A percentile compares a stretch with the other conserved stretches of the same genome.
Evolutionary conservation across 1,140 invertebrate species (phyloP).

Genomic region (Leguminivora glycinivorella): DNA sequence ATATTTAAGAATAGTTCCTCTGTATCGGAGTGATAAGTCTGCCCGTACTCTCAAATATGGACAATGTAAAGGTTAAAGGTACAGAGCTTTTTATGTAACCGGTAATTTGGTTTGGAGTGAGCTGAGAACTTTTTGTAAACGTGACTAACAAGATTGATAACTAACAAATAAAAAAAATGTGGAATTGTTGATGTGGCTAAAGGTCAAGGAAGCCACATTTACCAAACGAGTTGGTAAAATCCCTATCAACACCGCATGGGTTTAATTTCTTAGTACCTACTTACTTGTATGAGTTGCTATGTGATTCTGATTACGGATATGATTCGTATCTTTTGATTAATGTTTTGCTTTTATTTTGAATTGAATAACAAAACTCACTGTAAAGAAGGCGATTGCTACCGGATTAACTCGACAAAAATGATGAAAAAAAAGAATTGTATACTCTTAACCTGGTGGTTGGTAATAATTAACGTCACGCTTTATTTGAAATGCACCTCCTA

Average conservation of each 20-base stretch:
- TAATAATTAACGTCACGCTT: slow-evolving; percentile 5
- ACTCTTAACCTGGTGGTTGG: neutral
- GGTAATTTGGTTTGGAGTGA: slow-evolving; percentile 16
- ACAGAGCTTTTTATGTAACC: slow-evolving; percentile 6
- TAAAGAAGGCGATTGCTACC: too few species aligned
- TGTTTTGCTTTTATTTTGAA: too few species aligned
- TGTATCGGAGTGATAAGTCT: slow-evolving; percentile 15
- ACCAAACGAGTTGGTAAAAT: neutral
- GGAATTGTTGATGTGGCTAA: too few species aligned
- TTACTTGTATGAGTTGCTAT: too few species aligned
- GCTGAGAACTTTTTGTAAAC: slow-evolving; percentile 12
- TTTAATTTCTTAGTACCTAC: neutral
- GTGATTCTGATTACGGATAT: too few species aligned
- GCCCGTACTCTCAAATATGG: neutral
- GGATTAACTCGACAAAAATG: neutral
- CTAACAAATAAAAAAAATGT: neutral
- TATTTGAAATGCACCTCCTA: neutral
- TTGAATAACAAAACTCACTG: too few species aligned
- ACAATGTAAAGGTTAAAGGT: slow-evolving; percentile 17
- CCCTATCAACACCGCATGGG: neutral
- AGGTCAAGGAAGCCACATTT: neutral
- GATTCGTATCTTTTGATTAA: too few species aligned
- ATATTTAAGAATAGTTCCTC: slow-evolving; percentile 2
- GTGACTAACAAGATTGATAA: neutral
- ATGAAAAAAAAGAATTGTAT: neutral